These are phyloP conservation scores for Tyto alba DNA, from an alignment of 2,113 vertebrate genomes.

Conservation along the genomic window DNA sequence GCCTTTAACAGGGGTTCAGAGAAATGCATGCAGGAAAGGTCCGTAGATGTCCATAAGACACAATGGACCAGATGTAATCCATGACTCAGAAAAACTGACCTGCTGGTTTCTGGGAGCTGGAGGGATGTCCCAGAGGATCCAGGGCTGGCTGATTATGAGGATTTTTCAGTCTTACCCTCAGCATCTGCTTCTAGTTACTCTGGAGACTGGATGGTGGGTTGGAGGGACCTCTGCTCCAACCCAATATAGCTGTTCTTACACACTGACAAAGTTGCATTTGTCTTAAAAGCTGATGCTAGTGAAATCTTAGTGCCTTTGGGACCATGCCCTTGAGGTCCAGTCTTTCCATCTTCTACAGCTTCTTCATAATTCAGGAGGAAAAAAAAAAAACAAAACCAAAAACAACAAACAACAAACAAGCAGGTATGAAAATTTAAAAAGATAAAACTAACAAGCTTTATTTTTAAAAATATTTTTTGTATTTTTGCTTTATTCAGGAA, in stretches of 20 bases:
- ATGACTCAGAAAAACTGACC: neutral
- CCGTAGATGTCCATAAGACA: neutral
- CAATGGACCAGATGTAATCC: neutral
- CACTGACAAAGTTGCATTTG: neutral
- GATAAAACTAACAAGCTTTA: neutral
- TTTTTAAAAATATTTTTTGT: neutral
- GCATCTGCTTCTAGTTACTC: neutral
- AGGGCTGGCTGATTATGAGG: neutral
- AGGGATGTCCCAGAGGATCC: neutral
- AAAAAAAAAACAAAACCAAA: too few relatives aligned
- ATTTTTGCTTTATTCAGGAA: neutral
- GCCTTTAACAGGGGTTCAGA: neutral
- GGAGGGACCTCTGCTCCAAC: neutral
- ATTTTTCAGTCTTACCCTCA: neutral
- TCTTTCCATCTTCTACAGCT: neutral
- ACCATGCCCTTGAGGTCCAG: neutral
- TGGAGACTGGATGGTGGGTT: neutral
- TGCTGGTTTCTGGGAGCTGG: neutral
- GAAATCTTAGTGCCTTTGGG: neutral
- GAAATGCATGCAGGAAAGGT: neutral
- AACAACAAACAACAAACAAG: too few relatives aligned
- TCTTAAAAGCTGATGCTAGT: neutral
- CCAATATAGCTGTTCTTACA: neutral
- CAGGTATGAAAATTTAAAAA: neutral
- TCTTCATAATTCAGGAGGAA: neutral